Percentiles rank a stretch among this genome's conserved stretches.
Conservation (phyloP, 2,888 invertebrate genomes). For the Hemithea aestivaria region DNA sequence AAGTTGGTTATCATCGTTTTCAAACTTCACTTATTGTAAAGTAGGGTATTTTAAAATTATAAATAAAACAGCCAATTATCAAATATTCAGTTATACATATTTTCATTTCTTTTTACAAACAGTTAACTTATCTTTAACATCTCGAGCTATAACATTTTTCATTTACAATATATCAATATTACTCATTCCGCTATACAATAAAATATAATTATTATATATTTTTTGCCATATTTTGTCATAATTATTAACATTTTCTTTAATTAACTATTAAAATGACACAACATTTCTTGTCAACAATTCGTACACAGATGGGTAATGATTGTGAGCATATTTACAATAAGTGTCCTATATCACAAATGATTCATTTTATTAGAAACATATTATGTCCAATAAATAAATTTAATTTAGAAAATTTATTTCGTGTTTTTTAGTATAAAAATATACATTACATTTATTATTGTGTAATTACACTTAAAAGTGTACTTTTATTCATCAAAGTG, state of each 20-base stretch:
- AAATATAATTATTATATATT: slow-evolving; percentile 68
- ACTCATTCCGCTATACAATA: slow-evolving; percentile 76
- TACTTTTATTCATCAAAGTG: no score
- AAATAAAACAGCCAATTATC: slow-evolving; percentile 65
- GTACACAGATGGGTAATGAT: slow-evolving; percentile 28
- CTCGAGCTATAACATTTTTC: slow-evolving; percentile 73
- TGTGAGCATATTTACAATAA: no score
- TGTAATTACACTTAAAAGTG: no score
- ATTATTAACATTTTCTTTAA: slow-evolving; percentile 57
- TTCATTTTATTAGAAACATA: no score
- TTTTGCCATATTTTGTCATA: slow-evolving; percentile 68
- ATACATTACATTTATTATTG: no score
- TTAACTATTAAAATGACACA: slow-evolving; percentile 74
- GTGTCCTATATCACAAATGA: no score
- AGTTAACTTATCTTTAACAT: slow-evolving; percentile 76
- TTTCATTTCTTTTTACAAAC: slow-evolving; percentile 78
- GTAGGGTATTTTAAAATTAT: no score
- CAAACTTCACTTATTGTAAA: no score
- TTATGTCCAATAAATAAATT: not conserved
- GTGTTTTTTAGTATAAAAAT: no score
- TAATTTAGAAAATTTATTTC: no score
- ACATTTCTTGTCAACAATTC: slow-evolving; percentile 59
- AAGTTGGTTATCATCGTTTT: no score
- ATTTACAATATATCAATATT: slow-evolving; percentile 75
- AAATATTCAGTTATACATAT: slow-evolving; percentile 78